These are phyloP conservation scores for Apogon hyalosoma DNA, from an alignment of 2,797 vertebrate species.

Conservation along the genomic window DNA sequence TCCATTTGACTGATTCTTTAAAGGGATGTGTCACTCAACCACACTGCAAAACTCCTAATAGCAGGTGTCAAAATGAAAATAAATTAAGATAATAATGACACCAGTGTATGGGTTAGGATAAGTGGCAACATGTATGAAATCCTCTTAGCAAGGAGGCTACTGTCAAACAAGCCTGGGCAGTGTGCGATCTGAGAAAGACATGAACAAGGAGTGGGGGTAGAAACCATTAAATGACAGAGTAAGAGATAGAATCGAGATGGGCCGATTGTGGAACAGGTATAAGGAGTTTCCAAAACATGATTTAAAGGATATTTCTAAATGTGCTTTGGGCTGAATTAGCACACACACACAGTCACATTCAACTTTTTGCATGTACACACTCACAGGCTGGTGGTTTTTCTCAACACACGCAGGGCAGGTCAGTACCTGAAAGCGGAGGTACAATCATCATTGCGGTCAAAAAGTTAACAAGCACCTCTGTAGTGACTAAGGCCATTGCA, in stretches of 20 bases:
- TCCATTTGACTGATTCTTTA: constrained; percentile 54
- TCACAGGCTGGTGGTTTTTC: constrained; percentile 1
- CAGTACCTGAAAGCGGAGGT: constrained; percentile 66
- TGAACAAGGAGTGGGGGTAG: constrained; percentile 5
- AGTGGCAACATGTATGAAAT: constrained; percentile 62
- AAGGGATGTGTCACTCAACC: constrained; percentile 48
- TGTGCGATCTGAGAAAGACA: constrained; percentile 41
- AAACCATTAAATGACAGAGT: constrained; percentile 57
- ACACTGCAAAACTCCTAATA: constrained; percentile 42
- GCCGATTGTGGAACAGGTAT: constrained; percentile 43
- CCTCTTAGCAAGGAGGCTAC: constrained; percentile 43
- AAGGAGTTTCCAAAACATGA: constrained; percentile 49
- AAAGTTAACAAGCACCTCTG: constrained; percentile 46
- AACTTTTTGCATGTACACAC: constrained; percentile 17
- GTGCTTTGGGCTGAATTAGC: constrained; percentile 40
- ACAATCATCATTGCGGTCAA: constrained; percentile 67
- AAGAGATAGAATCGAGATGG: constrained; percentile 44
- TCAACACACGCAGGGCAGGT: constrained; percentile 65
- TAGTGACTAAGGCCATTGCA: constrained; percentile 68
- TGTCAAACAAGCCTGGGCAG: constrained; percentile 63
- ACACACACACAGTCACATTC: constrained; percentile 13
- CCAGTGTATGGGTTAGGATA: constrained; percentile 39
- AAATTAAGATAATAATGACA: constrained; percentile 60
- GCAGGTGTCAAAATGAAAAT: constrained; percentile 55
- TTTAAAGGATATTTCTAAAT: constrained; percentile 50